These are phyloP conservation scores for Linhomoeus sp. DNA, from an alignment of 2,888 invertebrate genomes.

Conservation along the genomic window DNA sequence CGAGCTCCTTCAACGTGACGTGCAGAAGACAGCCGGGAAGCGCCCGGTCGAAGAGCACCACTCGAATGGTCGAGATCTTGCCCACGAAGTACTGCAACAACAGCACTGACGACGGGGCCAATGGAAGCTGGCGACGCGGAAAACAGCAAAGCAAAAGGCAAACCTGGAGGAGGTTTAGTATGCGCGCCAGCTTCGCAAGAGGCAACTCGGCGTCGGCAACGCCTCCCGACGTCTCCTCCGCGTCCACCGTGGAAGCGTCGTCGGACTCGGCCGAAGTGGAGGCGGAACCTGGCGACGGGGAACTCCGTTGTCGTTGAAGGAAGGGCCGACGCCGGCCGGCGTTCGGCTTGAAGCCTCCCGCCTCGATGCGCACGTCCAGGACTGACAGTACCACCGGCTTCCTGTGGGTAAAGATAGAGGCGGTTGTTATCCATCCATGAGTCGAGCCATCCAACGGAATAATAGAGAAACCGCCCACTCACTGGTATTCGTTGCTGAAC, in stretches of 20 bases:
- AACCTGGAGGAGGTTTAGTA: not conserved
- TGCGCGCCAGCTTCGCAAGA: not conserved
- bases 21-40: conserved; percentile 30
- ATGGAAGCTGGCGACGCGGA: too few relatives aligned
- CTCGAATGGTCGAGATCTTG: conserved; percentile 25
- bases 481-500: conserved; percentile 27
- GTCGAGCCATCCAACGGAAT: not conserved
- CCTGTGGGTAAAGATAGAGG: conserved; percentile 10
- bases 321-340: too few relatives aligned
- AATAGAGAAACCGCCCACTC: conserved; percentile 6
- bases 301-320: not conserved
- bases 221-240: too few relatives aligned
- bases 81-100: conserved; percentile 26
- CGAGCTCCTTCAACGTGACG: conserved; percentile 26
- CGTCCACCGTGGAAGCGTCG: too few relatives aligned
- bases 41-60: conserved; percentile 28
- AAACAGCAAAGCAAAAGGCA: too few relatives aligned
- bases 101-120: too few relatives aligned
- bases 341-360: not conserved
- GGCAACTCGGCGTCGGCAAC: not conserved
- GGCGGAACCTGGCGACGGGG: too few relatives aligned
- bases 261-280: too few relatives aligned
- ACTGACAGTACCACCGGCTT: conserved; percentile 26
- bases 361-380: conserved; percentile 26
- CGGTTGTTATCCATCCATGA: not conserved